Evolutionary conservation across 2,113 vertebrate genomes (phyloP), one percentile per base, ranked within the genome.

Genomic region (Crotophaga sulcirostris): DNA sequence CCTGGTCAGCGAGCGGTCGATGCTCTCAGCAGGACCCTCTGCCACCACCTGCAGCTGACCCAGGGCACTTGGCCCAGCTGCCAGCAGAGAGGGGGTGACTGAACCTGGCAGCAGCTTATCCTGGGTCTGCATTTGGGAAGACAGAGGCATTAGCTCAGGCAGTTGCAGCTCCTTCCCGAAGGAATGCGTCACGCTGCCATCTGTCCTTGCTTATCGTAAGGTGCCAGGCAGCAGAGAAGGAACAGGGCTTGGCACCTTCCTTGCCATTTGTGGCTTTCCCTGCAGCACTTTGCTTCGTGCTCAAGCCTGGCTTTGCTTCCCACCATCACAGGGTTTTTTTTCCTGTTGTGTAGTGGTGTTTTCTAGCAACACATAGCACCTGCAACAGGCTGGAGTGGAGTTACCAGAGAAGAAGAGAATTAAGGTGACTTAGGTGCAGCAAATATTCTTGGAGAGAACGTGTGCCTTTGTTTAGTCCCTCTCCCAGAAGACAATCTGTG

Each of bases 71-170:
- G 11, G 34, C 44, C 58, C 18, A 29, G 36, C 47, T 21, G 34
- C 55, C 2, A 14, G 11, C 6, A 13, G 29, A 4, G 5, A 51
- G 18, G 14, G 34, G 23, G 26, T 9, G 7, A n/a, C 4, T 49
- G 42, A 75, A 31, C 33, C 42, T 73, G 58, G 76, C 89, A 64
- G 16, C 8, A 0, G 58, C 66, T 92, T 45, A 68, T 49, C 75
- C 47, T 8, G 0, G 5, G 29, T 44, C 69, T 40, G 51, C 4
- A 0, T n/a, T 34, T 1, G 25, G 47, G 74, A 68, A 55, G 82
- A 33, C 8, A 1, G 51, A 29, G 18, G 21, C 72, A 23, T 87
- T 25, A 52, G 49, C 73, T 60, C 44, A 14, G n/a, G 78, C 60
- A 33, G 69, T 36, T 24, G 69, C 6, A 2, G 26, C 45, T 16